Conservation (phyloP, 2,888 invertebrate genomes). For the Acanthosepion pharaonis region DNA sequence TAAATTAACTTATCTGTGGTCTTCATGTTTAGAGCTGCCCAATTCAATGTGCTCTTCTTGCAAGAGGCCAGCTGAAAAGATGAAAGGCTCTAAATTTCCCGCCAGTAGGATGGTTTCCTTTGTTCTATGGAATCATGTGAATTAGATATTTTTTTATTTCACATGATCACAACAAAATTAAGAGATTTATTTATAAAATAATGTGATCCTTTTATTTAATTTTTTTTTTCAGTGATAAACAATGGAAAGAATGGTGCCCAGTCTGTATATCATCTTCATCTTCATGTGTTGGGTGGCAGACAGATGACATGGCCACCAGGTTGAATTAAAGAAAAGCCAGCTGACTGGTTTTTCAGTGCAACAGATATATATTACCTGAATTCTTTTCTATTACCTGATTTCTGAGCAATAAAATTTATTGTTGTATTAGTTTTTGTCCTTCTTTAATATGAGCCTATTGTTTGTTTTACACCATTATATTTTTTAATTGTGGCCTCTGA, state of each 20-base stretch:
- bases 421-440: neutral
- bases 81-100: too few species aligned
- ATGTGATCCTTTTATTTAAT: neutral
- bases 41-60: too few species aligned
- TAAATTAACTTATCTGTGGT: too few species aligned
- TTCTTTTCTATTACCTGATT: neutral
- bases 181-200: too few species aligned
- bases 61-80: too few species aligned
- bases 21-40: too few species aligned
- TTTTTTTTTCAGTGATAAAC: constrained; percentile 83
- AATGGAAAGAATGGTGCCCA: constrained; percentile 94
- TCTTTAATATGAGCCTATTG: neutral
- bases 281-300: constrained; percentile 94
- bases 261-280: constrained; percentile 94
- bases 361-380: neutral
- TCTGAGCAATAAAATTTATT: neutral
- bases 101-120: too few species aligned
- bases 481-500: too few species aligned
- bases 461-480: too few species aligned
- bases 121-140: too few species aligned
- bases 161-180: too few species aligned
- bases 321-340: constrained; percentile 54
- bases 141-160: too few species aligned
- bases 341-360: neutral
- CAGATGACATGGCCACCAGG: constrained; percentile 95